Conservation (phyloP, 1,140 invertebrate species). For the Lepidurus packardi region DNA sequence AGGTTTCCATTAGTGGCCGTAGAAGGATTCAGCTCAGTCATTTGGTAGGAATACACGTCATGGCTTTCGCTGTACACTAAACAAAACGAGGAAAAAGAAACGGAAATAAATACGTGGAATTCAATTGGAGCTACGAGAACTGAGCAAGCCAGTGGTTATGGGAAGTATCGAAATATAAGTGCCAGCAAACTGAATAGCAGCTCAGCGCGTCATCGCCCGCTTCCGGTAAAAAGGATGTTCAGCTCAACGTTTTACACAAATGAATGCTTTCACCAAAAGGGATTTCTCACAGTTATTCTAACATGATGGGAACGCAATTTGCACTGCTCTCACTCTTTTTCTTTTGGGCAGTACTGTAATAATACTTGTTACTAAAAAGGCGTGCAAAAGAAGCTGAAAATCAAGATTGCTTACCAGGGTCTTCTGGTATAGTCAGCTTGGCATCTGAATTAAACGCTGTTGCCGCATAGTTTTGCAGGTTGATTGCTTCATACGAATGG, state of each 20-base stretch:
- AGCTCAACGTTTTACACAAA: no score
- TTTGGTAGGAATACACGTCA: constrained; percentile 38
- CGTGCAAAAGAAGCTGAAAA: not conserved
- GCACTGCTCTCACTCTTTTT: not conserved
- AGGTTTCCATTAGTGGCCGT: constrained; percentile 16
- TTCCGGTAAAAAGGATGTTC: no score
- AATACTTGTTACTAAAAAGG: constrained; percentile 2
- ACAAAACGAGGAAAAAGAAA: constrained; percentile 26
- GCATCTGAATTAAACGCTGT: constrained; percentile 10
- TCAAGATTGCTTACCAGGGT: not conserved
- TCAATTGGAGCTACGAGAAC: no score
- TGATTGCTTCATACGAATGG: constrained; percentile 40
- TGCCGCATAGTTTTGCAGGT: constrained; percentile 36
- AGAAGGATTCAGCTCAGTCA: constrained; percentile 31
- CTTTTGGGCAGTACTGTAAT: constrained; percentile 29
- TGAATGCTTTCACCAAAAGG: no score
- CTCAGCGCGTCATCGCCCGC: no score
- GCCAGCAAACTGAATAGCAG: no score
- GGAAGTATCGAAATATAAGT: no score
- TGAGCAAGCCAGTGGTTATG: no score
- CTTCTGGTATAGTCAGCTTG: constrained; percentile 33
- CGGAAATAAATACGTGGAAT: no score
- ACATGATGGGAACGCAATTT: no score
- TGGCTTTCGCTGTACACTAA: constrained; percentile 37
- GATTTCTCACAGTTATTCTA: no score